A percentile compares a stretch with the other conserved stretches of the same genome.
phyloP scores from a whole-genome alignment of 2,888 invertebrate species.

The Auanema sp. region DNA sequence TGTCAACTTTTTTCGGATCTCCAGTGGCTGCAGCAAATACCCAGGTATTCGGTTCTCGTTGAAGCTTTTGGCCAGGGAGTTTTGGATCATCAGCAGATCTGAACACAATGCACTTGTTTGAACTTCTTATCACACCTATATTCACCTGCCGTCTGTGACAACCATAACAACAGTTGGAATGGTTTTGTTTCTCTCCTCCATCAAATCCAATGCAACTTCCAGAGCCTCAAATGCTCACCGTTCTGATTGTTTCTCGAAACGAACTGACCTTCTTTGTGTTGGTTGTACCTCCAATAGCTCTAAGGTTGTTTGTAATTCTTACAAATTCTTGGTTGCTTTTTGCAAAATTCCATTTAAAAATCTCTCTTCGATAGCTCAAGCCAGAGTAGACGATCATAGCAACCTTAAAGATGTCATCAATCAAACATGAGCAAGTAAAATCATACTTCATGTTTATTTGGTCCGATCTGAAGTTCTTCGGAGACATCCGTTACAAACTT shows the following conservation, averaged over 20 bases:
- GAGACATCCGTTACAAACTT: conserved; percentile 61
- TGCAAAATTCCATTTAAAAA: conserved; percentile 59
- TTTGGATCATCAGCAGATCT: conserved; percentile 54
- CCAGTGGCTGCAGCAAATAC: conserved; percentile 61
- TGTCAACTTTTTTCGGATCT: conserved; percentile 53
- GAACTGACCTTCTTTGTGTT: conserved; percentile 47
- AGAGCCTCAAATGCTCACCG: conserved; percentile 39
- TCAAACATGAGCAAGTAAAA: too few relatives aligned
- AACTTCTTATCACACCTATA: neutral
- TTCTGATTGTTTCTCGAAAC: conserved; percentile 7
- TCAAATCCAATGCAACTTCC: conserved; percentile 51
- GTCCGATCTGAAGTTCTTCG: conserved; percentile 60
- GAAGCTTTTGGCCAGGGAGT: conserved; percentile 41
- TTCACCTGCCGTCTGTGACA: conserved; percentile 56
- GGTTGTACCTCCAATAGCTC: conserved; percentile 60
- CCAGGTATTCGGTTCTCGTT: conserved; percentile 47
- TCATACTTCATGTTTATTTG: conserved; percentile 52
- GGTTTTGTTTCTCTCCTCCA: conserved; percentile 53
- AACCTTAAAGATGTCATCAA: conserved; percentile 30
- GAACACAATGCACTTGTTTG: neutral
- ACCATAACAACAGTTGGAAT: conserved; percentile 58
- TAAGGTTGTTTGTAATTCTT: conserved; percentile 37
- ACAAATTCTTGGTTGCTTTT: conserved; percentile 58
- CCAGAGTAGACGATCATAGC: conserved; percentile 61
- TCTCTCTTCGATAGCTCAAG: conserved; percentile 49